Evolutionary conservation across 2,113 vertebrate genomes (phyloP).

Genomic region (Poeciliopsis retropinna): DNA sequence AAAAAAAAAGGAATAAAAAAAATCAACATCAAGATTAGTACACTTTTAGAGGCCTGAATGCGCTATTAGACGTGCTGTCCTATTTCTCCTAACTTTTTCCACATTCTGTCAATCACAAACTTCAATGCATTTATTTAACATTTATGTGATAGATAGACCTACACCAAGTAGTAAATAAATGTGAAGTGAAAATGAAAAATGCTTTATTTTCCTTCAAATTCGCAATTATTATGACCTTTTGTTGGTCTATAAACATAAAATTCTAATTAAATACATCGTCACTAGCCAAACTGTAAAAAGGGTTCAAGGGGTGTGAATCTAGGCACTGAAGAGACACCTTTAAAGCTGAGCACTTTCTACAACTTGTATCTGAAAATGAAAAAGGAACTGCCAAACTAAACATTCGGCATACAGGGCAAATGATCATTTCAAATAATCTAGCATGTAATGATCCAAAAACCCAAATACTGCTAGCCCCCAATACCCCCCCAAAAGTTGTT

Average conservation of each 20-base stretch:
- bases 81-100: background rate
- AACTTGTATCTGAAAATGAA: conserved; percentile 10
- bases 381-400: background rate
- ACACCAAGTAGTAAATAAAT: background rate
- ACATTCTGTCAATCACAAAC: background rate
- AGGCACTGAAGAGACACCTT: conserved; percentile 3
- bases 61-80: background rate
- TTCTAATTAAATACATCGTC: background rate
- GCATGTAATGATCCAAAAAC: background rate
- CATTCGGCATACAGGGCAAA: background rate
- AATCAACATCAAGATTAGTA: background rate
- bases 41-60: background rate
- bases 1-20: background rate
- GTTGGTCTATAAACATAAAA: background rate
- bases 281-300: background rate
- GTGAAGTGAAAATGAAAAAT: background rate
- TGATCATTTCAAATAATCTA: background rate
- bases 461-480: background rate
- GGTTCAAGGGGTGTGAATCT: background rate
- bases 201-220: background rate
- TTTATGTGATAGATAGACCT: background rate
- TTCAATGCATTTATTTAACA: background rate
- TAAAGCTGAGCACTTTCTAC: background rate
- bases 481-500: background rate
- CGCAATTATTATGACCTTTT: background rate